A percentile compares a stretch with the other conserved stretches of the same genome.
These are phyloP conservation scores for Campoletis sonorensis DNA, from an alignment of 1,140 invertebrate species.

Conservation along the genomic window DNA sequence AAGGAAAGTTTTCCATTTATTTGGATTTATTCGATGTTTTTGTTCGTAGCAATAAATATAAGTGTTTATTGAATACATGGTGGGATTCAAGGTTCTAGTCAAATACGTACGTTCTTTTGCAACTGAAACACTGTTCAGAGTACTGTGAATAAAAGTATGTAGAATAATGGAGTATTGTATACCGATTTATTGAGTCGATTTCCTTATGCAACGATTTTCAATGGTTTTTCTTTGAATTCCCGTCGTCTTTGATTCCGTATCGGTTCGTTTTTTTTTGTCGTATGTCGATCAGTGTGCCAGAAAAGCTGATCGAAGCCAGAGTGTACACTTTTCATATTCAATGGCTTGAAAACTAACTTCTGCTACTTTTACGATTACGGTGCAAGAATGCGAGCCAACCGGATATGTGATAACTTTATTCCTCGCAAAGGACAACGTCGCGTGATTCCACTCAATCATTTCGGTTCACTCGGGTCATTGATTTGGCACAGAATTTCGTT, in stretches of 20 bases:
- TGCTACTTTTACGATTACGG: constrained; percentile 43
- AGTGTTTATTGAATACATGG: too few species aligned
- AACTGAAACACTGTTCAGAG: too few species aligned
- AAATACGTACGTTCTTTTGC: too few species aligned
- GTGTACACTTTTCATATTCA: constrained; percentile 47
- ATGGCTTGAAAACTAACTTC: constrained; percentile 54
- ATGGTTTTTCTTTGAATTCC: not conserved
- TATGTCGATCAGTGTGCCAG: constrained; percentile 42
- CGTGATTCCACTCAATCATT: constrained; percentile 2
- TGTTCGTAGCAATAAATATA: too few species aligned
- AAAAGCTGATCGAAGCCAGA: constrained; percentile 55
- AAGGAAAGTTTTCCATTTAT: too few species aligned
- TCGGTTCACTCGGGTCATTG: not conserved
- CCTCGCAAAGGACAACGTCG: not conserved
- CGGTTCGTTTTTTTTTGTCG: not conserved
- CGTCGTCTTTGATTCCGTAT: not conserved
- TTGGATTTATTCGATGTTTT: too few species aligned
- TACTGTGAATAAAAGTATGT: too few species aligned
- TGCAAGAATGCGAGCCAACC: constrained; percentile 21
- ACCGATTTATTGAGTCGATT: too few species aligned
- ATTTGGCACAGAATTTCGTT: constrained; percentile 10
- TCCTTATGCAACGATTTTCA: too few species aligned
- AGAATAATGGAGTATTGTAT: too few species aligned
- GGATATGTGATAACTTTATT: constrained; percentile 19
- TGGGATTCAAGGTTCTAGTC: too few species aligned